Evolutionary conservation across 2,797 vertebrate species (phyloP), one percentile per base, ranked within the genome.

Genomic region (Alca torda): DNA sequence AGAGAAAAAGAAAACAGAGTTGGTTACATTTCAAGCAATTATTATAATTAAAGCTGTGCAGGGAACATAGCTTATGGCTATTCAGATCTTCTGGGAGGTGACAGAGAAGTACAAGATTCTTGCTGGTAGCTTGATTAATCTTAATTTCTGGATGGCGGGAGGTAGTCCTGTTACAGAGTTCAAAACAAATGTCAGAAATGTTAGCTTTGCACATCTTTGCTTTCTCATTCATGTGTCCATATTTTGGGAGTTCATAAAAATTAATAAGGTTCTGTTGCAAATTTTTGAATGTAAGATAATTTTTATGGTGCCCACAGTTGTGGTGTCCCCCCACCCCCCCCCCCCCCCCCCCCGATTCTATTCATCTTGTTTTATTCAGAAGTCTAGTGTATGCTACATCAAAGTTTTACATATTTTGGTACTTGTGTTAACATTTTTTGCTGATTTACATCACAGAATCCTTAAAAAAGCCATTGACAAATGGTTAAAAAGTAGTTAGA

Each of bases 101-200:
- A 72, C 48, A 87, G 16, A 78, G 41, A 77, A 77, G 21, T 79
- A 41, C 48, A 84, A 9, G 7, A 63, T 63, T 92, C 74, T 78
- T 87, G 31, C 54, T 94, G 50, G 24, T 87, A 92, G 76, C 31
- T 84, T 95, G 81, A 85, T 90, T 76, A 90, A 64, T 59, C 31
- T 81, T 72, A 72, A 59, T 81, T 93, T 89, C 41, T 81, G 18
- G 5, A 26, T 94, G 48, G 14, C 50, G 82, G 31, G 31, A 89
- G 14, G 35, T 56, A 83, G 39, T 63, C 6, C 3, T 82, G 5
- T 63, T 87, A 18, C 14, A 33, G 30, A 87, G n/a, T 45, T 79
- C 37, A 82, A 64, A 19, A 24, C 18, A 21, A 50, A 37, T 48
- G 15, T 61, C 56, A 86, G 2, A 21, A 50, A 37, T 48, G 13